Conservation (phyloP, 2,888 invertebrate species). For the Notodonta dromedarius region DNA sequence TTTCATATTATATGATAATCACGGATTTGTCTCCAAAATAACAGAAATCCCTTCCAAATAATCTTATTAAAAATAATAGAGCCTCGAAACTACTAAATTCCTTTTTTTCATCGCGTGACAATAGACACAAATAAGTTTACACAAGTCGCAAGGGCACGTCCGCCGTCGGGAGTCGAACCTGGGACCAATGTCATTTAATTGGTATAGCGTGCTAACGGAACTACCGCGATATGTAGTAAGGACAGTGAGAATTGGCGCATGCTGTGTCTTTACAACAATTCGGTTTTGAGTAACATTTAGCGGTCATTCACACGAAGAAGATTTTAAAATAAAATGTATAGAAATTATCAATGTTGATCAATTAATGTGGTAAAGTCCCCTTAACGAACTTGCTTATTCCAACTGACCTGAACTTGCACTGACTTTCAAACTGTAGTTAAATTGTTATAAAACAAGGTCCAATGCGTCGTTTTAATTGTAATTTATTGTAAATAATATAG, state of each 20-base stretch:
- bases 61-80: slow-evolving; percentile 39
- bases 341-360: too few species aligned
- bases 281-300: too few species aligned
- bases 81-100: slow-evolving; percentile 27
- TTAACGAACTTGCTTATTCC: too few species aligned
- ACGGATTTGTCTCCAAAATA: slow-evolving; percentile 33
- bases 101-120: slow-evolving; percentile 63
- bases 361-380: too few species aligned
- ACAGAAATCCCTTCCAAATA: slow-evolving; percentile 16
- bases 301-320: too few species aligned
- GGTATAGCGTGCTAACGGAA: slow-evolving; percentile 62
- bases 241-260: slow-evolving; percentile 15
- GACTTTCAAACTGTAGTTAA: too few species aligned
- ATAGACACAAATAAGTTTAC: slow-evolving; percentile 64
- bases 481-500: too few species aligned
- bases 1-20: not conserved
- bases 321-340: too few species aligned
- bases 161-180: slow-evolving; percentile 53
- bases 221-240: slow-evolving; percentile 37
- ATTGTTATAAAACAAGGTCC: too few species aligned
- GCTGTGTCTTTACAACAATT: not conserved
- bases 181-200: slow-evolving; percentile 59
- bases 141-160: slow-evolving; percentile 67
- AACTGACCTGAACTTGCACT: too few species aligned
- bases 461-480: too few species aligned